phyloP scores from a whole-genome alignment of 2,797 vertebrate species.

The Streptopelia turtur region DNA sequence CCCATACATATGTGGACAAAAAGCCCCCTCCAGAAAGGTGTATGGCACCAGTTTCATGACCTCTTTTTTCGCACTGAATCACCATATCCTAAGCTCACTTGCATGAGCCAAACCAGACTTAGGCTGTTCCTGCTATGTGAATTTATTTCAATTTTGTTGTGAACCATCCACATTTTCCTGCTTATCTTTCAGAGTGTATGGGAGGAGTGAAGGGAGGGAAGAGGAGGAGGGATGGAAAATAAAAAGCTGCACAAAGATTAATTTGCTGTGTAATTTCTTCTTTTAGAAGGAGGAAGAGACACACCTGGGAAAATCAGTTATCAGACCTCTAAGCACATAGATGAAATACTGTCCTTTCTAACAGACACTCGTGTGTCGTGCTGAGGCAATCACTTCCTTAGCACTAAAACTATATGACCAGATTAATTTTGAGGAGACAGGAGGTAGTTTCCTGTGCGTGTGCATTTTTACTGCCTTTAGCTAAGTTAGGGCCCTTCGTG shows the following conservation, averaged over 20 bases:
- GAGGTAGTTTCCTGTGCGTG: not conserved
- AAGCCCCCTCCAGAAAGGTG: not conserved
- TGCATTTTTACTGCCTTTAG: conserved; percentile 28
- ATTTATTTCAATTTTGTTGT: not conserved
- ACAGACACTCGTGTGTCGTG: not conserved
- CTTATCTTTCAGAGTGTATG: not conserved
- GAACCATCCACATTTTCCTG: not conserved
- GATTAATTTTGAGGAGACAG: not conserved
- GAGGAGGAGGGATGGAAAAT: not conserved
- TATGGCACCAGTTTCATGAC: not conserved
- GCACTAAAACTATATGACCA: conserved; percentile 4
- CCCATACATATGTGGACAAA: not conserved
- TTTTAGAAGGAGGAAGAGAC: not conserved
- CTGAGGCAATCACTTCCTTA: conserved; percentile 4
- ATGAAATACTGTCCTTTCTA: conserved; percentile 13
- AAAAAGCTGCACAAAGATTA: conserved; percentile 16
- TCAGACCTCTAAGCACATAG: not conserved
- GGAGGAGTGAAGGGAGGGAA: not conserved
- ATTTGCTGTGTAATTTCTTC: conserved; percentile 24
- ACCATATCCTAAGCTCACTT: not conserved
- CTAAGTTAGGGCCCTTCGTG: not conserved
- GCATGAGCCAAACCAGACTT: not conserved
- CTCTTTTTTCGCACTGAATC: not conserved
- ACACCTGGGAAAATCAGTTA: not conserved
- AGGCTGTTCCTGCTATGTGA: not conserved